Base-by-base conservation (phyloP, 2,888 invertebrate genomes). In the Acleris sparsana region DNA sequence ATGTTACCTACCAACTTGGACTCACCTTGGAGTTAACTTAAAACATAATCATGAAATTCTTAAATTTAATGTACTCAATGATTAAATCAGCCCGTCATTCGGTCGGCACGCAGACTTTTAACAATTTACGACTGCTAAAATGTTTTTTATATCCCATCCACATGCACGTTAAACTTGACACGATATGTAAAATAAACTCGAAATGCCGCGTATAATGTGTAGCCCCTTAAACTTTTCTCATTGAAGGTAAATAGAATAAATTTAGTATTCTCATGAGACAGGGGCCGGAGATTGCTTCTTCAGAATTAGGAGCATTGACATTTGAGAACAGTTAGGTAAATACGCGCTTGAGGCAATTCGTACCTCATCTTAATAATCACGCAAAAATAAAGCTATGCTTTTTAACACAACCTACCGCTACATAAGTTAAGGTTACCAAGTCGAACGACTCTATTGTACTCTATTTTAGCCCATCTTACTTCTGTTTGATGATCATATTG, bases 241-340 rank as follows among this genome's bases (percentile, higher is more conserved):
- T 49, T 33, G 39, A 20, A 51, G 39, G 39, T 51, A 56, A 62
- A 56, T 62, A 62, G 43, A 62, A 62, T 53, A 61, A 44, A 53
- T 61, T 61, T 62, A 20, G 61, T 53, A 62, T 56, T 56, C 56
- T 18, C 56, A 5, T 5, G 56, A 56, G 49, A 51, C 39, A 16
- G 39, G 18, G 29, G 25, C 51, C 33, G 51, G 51, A 62, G 25
- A 62, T 44, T 62, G 62, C 25, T 56, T 56, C 55, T 39, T 55
- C 22, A 43, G 25, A 62, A 43, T 62, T 46, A 53, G 46, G 49
- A 43, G 43, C 56, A 62, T 43, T 56, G 62, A 49, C 18, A 62
- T 62, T 62, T 56, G 56, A 56, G 43, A 55, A 13, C 33, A 49
- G 33, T 55, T 9, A 33, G 2, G 49, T 20, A 9, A 11, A 22